Percentiles rank a stretch among this genome's conserved stretches.
These are phyloP conservation scores for Dipodomys merriami DNA, from an alignment of 2,113 vertebrate species.

Conservation along the genomic window DNA sequence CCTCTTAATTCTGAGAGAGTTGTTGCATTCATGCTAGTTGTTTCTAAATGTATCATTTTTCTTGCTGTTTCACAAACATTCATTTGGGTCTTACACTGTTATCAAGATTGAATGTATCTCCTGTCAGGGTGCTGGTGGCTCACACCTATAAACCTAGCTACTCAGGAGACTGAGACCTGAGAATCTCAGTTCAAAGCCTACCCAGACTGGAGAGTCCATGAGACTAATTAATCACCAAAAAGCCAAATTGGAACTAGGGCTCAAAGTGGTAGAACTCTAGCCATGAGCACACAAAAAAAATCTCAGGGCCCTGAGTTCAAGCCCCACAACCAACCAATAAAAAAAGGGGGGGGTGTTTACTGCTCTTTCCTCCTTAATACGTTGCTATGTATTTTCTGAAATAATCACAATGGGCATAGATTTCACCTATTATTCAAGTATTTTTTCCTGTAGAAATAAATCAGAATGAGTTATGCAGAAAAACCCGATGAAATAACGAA, in stretches of 20 bases:
- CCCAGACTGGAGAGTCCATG: no score
- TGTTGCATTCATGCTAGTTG: neutral
- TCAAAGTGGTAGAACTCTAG: no score
- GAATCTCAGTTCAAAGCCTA: no score
- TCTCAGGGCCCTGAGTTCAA: no score
- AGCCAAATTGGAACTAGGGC: no score
- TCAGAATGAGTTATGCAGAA: conserved; percentile 98
- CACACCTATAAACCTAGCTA: no score
- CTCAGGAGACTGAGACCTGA: no score
- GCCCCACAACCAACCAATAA: neutral
- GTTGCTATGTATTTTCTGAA: neutral
- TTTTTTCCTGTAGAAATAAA: conserved; percentile 82
- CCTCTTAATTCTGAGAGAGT: neutral
- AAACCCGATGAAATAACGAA: conserved; percentile 98
- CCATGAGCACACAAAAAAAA: no score
- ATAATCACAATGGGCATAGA: neutral
- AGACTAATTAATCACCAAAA: no score
- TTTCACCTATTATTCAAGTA: neutral
- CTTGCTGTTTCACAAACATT: neutral
- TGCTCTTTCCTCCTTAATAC: neutral
- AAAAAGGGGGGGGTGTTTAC: no score
- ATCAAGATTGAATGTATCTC: neutral
- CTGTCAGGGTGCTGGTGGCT: no score
- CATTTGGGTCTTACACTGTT: neutral
- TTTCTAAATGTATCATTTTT: neutral